Base-by-base conservation (phyloP, 2,797 vertebrate genomes). In the Rallus crepitans region DNA sequence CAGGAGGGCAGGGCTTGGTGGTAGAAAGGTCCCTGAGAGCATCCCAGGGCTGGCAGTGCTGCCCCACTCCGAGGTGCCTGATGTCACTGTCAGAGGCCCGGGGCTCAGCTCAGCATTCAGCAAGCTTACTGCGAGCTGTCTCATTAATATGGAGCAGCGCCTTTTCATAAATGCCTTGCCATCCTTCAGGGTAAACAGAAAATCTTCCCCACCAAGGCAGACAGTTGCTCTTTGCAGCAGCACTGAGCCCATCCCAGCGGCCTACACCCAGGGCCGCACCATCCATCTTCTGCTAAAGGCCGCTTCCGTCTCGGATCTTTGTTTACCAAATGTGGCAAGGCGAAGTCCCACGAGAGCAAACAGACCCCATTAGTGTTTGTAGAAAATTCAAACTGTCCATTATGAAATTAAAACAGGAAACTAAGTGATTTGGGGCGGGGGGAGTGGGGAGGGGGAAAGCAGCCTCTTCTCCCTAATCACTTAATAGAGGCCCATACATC, bases 321-420 rank as follows among this genome's bases (percentile, higher is more conserved):
- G 0, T 33, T 66, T 87, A 50, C 61, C 72, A 30, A 68, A 71
- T 8, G 11, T 16, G 27, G 37, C 6, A 9, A 61, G 65, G 50
- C 31, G 50, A 65, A 39, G 1, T 76, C 61, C n/a, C 65, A 42
- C 0, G 4, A 81, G 40, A 55, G 40, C 75, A 94, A 94, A 39
- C 40, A 65, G 45, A 82, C 52, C 61, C 72, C 45, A 24, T 71
- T n/a, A 61, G 35, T 52, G 45, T 84, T 57, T 53, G 76, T 64
- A 63, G 61, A 87, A 92, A 85, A 92, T 78, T 85, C 55, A 81
- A 69, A 81, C 76, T 39, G 40, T 45, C 72, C 57, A 45, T 95
- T 93, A 94, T 10, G 57, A 82, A 91, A 95, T 87, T 75, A 91
- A 82, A 96, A 52, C 15, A 76, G 65, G 65, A 89, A 87, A 57